These are phyloP conservation scores for Cepaea nemoralis DNA, from an alignment of 1,140 invertebrate species.

Conservation along the genomic window DNA sequence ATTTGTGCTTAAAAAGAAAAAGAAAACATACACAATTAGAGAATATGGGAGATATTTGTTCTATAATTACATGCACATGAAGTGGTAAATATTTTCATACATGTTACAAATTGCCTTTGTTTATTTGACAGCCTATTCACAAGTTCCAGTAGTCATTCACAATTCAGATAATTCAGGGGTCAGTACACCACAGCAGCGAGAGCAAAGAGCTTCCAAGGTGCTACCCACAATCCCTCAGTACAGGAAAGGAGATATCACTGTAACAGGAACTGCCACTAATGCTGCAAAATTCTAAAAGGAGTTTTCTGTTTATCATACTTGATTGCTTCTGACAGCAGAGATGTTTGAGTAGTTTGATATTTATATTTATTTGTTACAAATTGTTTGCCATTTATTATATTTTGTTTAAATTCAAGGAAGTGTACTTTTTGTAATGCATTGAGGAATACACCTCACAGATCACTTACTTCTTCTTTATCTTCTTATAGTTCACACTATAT, in stretches of 20 bases:
- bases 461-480: too few species aligned
- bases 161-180: conserved; percentile 52
- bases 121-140: conserved; percentile 13
- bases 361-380: not conserved
- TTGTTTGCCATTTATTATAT: not conserved
- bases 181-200: conserved; percentile 58
- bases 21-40: too few species aligned
- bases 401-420: too few species aligned
- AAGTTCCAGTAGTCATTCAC: conserved; percentile 1
- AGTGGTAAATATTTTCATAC: too few species aligned
- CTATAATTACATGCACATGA: too few species aligned
- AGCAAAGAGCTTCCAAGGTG: conserved; percentile 45
- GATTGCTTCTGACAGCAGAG: not conserved
- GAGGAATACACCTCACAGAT: too few species aligned
- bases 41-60: too few species aligned
- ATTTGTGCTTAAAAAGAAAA: too few species aligned
- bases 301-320: not conserved
- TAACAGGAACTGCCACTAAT: conserved; percentile 54
- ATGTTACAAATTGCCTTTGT: too few species aligned
- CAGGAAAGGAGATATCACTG: conserved; percentile 65
- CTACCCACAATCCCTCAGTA: conserved; percentile 65
- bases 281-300: conserved; percentile 28
- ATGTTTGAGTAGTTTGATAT: not conserved
- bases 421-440: too few species aligned
- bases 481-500: too few species aligned